Evolutionary conservation across 2,113 vertebrate genomes (phyloP).

Genomic region (Bubo blakistoni): DNA sequence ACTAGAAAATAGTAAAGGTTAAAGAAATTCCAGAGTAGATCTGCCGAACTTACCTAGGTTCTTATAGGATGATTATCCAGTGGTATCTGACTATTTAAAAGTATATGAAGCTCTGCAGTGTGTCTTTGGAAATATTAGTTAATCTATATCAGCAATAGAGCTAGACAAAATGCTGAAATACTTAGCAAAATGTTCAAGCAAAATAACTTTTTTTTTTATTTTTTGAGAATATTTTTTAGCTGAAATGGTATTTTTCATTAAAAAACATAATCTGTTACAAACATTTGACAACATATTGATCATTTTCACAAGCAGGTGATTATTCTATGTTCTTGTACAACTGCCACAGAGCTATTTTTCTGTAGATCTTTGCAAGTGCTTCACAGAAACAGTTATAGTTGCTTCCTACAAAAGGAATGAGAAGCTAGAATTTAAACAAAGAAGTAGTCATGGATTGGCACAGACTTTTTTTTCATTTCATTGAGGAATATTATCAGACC

Average conservation of each 20-base stretch:
- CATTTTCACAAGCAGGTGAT: not conserved
- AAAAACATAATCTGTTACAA: not conserved
- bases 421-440: not conserved
- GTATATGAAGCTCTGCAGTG: not conserved
- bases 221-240: not conserved
- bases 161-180: not conserved
- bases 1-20: not conserved
- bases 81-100: not conserved
- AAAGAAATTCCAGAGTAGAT: not conserved
- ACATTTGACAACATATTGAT: not conserved
- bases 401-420: not conserved
- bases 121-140: not conserved
- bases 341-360: not conserved
- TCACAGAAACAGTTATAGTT: not conserved
- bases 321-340: not conserved
- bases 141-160: not conserved
- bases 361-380: not conserved
- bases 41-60: not conserved
- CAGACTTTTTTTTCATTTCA: not conserved
- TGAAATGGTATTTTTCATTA: not conserved
- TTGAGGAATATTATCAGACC: not conserved
- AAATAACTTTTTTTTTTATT: not conserved
- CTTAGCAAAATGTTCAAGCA: not conserved
- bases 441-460: not conserved
- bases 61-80: not conserved